Evolutionary conservation across 2,113 vertebrate genomes (phyloP).

Genomic region (Grantiella picta): DNA sequence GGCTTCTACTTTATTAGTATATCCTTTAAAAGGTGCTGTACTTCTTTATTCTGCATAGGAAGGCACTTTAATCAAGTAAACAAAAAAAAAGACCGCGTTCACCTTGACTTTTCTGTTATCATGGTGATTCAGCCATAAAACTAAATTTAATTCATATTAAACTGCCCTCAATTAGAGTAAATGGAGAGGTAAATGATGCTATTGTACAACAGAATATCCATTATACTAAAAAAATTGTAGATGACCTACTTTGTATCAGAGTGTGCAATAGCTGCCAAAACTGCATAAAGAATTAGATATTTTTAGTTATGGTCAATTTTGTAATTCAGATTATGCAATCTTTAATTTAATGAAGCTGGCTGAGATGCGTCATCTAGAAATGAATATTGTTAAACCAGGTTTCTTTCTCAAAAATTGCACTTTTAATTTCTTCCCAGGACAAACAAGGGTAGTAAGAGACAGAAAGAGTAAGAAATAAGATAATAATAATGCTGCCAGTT

Average conservation of each 20-base stretch:
- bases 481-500: not conserved
- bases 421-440: not conserved
- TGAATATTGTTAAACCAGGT: not conserved
- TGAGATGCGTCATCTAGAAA: not conserved
- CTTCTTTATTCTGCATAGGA: not conserved
- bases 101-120: conserved; percentile 6
- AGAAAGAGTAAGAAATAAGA: not conserved
- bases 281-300: not conserved
- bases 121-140: conserved; percentile 7
- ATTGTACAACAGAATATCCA: conserved; percentile 36
- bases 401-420: not conserved
- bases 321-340: not conserved
- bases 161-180: conserved; percentile 58
- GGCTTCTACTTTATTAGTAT: not conserved
- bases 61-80: not conserved
- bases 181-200: conserved; percentile 48
- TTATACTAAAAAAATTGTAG: conserved; percentile 14
- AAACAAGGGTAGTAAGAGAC: not conserved
- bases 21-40: not conserved
- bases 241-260: conserved; percentile 4
- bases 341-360: conserved; percentile 33
- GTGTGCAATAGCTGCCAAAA: conserved; percentile 33
- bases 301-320: conserved; percentile 29
- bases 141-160: conserved; percentile 50
- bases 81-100: not conserved